Percentiles rank a stretch among this genome's conserved stretches.
Evolutionary conservation across 1,140 invertebrate genomes (phyloP).

Genomic region (Diploscapter pachys): DNA sequence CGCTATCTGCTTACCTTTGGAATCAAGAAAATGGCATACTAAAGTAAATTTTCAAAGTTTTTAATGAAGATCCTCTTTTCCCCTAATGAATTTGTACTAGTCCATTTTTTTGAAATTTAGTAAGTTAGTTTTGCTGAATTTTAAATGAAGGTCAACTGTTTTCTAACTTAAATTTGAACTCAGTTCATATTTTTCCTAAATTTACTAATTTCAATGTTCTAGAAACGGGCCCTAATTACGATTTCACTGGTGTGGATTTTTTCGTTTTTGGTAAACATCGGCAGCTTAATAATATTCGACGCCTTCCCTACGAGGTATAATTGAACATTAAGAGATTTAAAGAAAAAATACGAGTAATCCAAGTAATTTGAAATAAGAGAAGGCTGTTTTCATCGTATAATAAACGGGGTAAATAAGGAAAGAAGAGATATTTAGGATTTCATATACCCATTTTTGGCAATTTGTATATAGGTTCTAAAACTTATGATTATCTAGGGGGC

Average conservation of each 20-base stretch:
- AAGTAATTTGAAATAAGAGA: too few species aligned
- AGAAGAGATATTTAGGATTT: too few species aligned
- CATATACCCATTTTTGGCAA: too few species aligned
- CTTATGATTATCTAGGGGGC: too few species aligned
- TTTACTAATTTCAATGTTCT: background rate
- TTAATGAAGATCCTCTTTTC: background rate
- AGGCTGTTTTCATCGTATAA: too few species aligned
- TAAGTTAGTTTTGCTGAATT: too few species aligned
- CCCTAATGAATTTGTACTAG: background rate
- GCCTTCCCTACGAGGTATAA: slow-evolving; percentile 2
- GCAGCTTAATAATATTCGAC: slow-evolving; percentile 26
- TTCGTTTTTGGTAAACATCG: slow-evolving; percentile 32
- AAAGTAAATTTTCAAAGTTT: slow-evolving; percentile 40
- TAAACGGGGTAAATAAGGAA: too few species aligned
- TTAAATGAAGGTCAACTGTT: too few species aligned
- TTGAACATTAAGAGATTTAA: too few species aligned
- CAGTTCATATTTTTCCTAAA: background rate
- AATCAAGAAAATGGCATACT: slow-evolving; percentile 81
- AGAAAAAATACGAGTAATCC: too few species aligned
- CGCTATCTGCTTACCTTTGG: slow-evolving; percentile 80
- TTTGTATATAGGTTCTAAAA: too few species aligned
- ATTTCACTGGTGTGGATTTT: slow-evolving; percentile 38
- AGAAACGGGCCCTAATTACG: slow-evolving; percentile 35
- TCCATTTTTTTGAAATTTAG: background rate
- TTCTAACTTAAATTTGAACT: too few species aligned